phyloP scores from a whole-genome alignment of 2,113 vertebrate genomes.

The human region DNA sequence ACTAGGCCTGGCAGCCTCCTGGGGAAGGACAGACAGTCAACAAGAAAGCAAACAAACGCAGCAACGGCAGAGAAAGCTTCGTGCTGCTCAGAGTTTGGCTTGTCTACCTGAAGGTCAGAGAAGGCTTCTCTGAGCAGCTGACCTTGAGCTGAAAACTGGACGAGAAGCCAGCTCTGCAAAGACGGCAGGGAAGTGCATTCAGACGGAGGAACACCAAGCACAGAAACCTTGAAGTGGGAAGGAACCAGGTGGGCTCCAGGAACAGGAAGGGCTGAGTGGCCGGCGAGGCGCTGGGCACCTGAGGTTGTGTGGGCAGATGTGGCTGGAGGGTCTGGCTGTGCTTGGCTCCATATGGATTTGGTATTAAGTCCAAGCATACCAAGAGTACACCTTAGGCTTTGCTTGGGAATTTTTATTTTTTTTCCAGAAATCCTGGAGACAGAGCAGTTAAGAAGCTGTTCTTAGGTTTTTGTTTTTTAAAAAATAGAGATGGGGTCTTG shows the following conservation, averaged over 20 bases:
- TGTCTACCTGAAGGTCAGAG: no score
- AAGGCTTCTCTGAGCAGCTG: not conserved
- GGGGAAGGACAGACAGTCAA: not conserved
- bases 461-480: no score
- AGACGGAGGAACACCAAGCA: not conserved
- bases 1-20: no score
- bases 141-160: not conserved
- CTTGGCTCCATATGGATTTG: not conserved
- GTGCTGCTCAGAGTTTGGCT: fast-evolving
- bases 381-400: not conserved
- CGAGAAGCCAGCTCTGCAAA: not conserved
- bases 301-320: no score
- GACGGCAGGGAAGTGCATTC: no score
- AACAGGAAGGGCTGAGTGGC: not conserved
- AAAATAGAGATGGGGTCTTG: no score
- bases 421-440: not conserved
- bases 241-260: not conserved
- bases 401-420: not conserved
- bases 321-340: not conserved
- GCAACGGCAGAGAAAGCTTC: not conserved
- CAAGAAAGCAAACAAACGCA: not conserved
- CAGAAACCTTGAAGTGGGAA: not conserved
- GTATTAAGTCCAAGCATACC: no score
- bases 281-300: not conserved
- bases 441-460: not conserved